Evolutionary conservation across 2,113 vertebrate genomes (phyloP).

Genomic region (Morone chrysops): DNA sequence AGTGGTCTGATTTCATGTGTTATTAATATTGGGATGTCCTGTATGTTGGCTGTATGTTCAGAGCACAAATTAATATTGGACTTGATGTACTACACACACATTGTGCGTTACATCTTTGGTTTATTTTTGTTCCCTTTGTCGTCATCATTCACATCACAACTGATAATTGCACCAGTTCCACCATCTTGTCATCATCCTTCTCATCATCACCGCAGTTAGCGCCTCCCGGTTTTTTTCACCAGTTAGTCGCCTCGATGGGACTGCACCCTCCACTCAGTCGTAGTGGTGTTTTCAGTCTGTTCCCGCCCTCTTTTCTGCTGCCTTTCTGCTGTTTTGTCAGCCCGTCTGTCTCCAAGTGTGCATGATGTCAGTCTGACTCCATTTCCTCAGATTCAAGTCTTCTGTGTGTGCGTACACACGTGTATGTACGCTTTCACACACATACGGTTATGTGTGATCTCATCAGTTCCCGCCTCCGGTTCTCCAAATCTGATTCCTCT

Average conservation of each 20-base stretch:
- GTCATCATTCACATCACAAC: too few relatives aligned
- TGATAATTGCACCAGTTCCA: constrained; percentile 4
- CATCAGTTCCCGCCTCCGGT: constrained; percentile 79
- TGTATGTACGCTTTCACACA: background rate
- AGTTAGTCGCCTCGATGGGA: constrained; percentile 23
- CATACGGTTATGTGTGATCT: constrained; percentile 72
- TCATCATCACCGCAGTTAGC: constrained; percentile 7
- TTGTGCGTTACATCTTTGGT: background rate
- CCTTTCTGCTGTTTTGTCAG: constrained; percentile 54
- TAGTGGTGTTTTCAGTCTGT: constrained; percentile 36
- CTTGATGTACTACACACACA: background rate
- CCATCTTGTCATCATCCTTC: constrained; percentile 10
- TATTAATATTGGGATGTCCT: constrained; percentile 43
- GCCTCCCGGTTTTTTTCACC: constrained; percentile 13
- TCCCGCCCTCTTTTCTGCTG: constrained; percentile 33
- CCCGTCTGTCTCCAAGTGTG: constrained; percentile 59
- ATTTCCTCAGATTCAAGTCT: constrained; percentile 47
- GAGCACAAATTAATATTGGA: background rate
- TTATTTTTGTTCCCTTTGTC: background rate
- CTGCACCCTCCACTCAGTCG: constrained; percentile 35
- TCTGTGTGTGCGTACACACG: constrained; percentile 27
- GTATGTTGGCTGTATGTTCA: constrained; percentile 12
- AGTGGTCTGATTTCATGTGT: constrained; percentile 11
- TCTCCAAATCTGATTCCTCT: constrained; percentile 79
- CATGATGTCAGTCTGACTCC: constrained; percentile 70